phyloP scores from a whole-genome alignment of 2,888 invertebrate species.

The Hoplodrina blanda region DNA sequence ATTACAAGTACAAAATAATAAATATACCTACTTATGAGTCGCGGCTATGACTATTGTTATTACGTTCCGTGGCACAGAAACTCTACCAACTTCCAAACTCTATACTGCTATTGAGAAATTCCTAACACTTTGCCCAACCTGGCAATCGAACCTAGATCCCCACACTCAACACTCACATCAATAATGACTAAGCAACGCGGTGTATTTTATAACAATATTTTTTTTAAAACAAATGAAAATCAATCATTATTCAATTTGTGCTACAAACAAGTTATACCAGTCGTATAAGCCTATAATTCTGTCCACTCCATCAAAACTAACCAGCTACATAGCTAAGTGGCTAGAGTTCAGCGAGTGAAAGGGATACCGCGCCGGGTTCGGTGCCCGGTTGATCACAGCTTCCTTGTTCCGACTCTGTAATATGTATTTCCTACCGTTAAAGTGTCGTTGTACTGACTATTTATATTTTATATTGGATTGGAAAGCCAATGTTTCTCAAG shows the following conservation, averaged over 20 bases:
- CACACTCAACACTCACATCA: no score
- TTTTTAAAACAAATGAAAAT: background rate
- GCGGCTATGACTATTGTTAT: no score
- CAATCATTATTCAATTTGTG: background rate
- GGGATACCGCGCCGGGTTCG: conserved; percentile 64
- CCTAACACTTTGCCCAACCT: no score
- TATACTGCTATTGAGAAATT: no score
- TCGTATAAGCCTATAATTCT: conserved; percentile 10
- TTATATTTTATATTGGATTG: conserved; percentile 32
- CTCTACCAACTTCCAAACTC: no score
- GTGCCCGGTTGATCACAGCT: conserved; percentile 61
- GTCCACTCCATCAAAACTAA: conserved; percentile 22
- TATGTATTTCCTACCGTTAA: conserved; percentile 43
- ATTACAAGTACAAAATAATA: no score
- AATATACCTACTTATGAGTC: no score
- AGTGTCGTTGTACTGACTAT: conserved; percentile 43
- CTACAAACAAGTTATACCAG: conserved; percentile 7
- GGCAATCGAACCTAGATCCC: no score
- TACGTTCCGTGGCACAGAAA: no score
- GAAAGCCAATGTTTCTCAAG: conserved; percentile 23
- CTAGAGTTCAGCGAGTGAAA: conserved; percentile 63
- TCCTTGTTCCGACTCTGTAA: conserved; percentile 58
- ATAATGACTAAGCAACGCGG: no score
- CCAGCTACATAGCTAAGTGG: conserved; percentile 26
- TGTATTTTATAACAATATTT: no score